Percentiles rank a stretch among this genome's conserved stretches.
phyloP scores from a whole-genome alignment of 2,113 vertebrate genomes.

The Gopherus flavomarginatus region DNA sequence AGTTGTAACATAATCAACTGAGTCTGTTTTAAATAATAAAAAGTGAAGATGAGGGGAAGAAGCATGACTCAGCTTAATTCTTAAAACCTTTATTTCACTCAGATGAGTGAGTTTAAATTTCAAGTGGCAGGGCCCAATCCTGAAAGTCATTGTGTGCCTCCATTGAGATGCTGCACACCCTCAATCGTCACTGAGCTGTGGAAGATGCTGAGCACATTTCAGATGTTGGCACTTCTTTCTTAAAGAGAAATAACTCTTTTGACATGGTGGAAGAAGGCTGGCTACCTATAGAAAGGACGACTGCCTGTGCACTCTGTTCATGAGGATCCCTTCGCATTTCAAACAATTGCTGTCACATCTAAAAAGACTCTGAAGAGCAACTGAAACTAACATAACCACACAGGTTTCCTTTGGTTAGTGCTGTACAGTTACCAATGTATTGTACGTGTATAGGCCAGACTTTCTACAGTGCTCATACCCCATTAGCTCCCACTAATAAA shows the following conservation, averaged over 20 bases:
- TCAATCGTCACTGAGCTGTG: neutral
- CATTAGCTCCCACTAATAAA: neutral
- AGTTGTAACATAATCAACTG: too few species aligned
- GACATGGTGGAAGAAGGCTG: neutral
- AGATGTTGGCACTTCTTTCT: neutral
- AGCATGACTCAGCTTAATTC: neutral
- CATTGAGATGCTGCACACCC: neutral
- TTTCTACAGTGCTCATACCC: neutral
- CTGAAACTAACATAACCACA: neutral
- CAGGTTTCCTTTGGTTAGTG: neutral
- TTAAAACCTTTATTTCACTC: neutral
- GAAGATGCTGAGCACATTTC: neutral
- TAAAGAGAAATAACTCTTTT: neutral
- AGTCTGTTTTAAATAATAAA: neutral
- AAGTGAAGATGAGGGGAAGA: neutral
- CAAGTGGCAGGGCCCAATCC: neutral
- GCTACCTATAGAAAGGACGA: neutral
- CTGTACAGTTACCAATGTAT: neutral
- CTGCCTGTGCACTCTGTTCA: neutral
- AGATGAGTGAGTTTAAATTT: neutral
- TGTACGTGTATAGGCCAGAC: neutral
- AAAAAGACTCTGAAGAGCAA: neutral
- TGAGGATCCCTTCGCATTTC: neutral
- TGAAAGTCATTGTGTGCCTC: neutral
- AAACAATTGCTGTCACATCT: neutral